Base-by-base conservation (phyloP, 2,797 vertebrate genomes). In the Microchirus variegatus region DNA sequence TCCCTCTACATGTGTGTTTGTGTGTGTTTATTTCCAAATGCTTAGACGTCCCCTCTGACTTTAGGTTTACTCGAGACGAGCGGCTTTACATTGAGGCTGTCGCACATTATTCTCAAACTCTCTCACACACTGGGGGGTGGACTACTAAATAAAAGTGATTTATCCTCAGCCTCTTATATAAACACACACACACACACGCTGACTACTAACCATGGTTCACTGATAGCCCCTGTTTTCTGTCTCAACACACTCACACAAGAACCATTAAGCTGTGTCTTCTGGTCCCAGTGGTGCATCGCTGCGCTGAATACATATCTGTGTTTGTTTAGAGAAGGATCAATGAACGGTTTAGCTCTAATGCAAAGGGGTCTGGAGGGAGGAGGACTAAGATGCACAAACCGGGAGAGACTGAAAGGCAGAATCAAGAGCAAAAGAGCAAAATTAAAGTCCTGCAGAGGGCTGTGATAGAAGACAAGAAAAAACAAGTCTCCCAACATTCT, bases 251-350 rank as follows among this genome's bases (percentile, higher is more conserved):
- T 52, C 48, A 66, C 51, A 68, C 41, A 48, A 1, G 1, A 59
- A 47, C 60, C 61, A 81, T 78, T 78, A 77, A 61, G 65, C 63
- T 57, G 59, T 67, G 64, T 63, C 47, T 72, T 54, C 37, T 46
- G 60, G 60, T 78, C 82, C 77, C 80, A 16, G 38, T 38, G 46
- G 76, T 63, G 57, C 66, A 12, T 53, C 54, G 78, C 76, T 61
- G 73, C 53, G 43, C 78, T 86, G 86, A 86, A 84, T 88, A 80
- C 82, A 73, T 83, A 85, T 79, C 73, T 72, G 69, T 80, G 77
- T 84, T 83, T 85, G 85, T 86, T 87, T 81, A 81, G 78, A 73
- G 65, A 16, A 45, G 75, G 78, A 83, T 84, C 82, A 83, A 81
- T 83, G 80, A 51, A 47, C 1, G 56, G 64, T 81, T 86, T 73